Base-by-base conservation (phyloP, 2,113 vertebrate species). In the Ammodytes dubius region DNA sequence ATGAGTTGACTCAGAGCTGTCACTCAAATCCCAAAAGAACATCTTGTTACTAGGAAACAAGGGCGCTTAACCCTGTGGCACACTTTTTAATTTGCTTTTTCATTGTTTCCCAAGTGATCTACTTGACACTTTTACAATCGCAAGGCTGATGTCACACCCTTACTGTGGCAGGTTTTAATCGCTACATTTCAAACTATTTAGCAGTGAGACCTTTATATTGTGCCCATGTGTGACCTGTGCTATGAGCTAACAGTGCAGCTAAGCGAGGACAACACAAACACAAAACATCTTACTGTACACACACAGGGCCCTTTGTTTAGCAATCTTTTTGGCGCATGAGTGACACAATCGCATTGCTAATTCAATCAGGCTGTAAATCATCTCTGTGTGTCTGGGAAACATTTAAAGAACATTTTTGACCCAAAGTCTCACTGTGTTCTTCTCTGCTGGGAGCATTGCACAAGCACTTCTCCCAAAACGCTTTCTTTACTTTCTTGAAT, bases 341-440 rank as follows among this genome's bases (percentile, higher is more conserved):
- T 67, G 74, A 68, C 74, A 64, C 65, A 74, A 82, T 76, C 67
- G 11, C 37, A 12, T 43, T 42, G 46, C 52, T 47, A 39, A 77
- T 66, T 56, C 58, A 78, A 77, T 77, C 71, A 27, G 49, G n/a
- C 59, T 43, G 65, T 54, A 63, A 64, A 70, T 77, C 65, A 60
- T 70, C 46, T 46, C 27, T 27, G 27, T 3, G 52, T 64, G 52
- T 77, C 39, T 4, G 3, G 27, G 61, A 72, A 68, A 67, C 68
- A 27, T 43, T 50, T 10, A 58, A 59, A 66, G 9, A 27, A 49
- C 17, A 40, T 52, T 52, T 58, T 19, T 45, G 40, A 52, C 56
- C 61, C 39, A 8, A 3, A 0, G 59, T 66, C 40, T 74, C 61
- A 10, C 5, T 37, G 64, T 9, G 70, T 63, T 58, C 12, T 3